These are phyloP conservation scores for Cyphomyrus plagiostoma DNA, from an alignment of 2,113 vertebrate genomes.

Conservation along the genomic window DNA sequence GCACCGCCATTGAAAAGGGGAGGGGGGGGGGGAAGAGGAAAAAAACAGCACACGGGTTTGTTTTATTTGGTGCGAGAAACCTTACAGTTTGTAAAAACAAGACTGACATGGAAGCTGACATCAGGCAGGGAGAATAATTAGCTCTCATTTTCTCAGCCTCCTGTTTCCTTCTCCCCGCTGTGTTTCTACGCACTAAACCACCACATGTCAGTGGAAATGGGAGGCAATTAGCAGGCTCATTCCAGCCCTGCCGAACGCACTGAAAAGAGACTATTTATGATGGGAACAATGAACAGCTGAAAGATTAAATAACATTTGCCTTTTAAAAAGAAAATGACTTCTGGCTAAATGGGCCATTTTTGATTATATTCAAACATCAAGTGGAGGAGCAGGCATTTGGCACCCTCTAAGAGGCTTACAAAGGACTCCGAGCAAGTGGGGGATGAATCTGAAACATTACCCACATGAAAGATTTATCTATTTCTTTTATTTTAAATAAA, in stretches of 20 bases:
- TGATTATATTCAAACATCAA: slow-evolving; percentile 99
- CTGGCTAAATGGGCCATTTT: slow-evolving; percentile 99
- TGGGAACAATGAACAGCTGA: slow-evolving; percentile 99
- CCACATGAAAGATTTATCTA: slow-evolving; percentile 77
- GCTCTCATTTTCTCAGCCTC: slow-evolving; percentile 99
- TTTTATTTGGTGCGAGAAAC: slow-evolving; percentile 99
- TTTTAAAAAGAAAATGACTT: slow-evolving; percentile 99
- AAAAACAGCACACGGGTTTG: slow-evolving; percentile 97
- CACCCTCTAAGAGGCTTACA: slow-evolving; percentile 65
- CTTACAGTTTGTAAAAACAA: slow-evolving; percentile 99
- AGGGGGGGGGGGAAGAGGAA: slow-evolving; percentile 43
- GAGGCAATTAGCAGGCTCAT: slow-evolving; percentile 99
- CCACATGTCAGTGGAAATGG: slow-evolving; percentile 99
- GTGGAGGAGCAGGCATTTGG: slow-evolving; percentile 94
- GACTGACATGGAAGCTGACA: slow-evolving; percentile 99
- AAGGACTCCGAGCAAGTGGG: slow-evolving; percentile 74
- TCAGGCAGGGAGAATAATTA: slow-evolving; percentile 99
- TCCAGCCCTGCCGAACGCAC: slow-evolving; percentile 99
- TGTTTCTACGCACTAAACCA: slow-evolving; percentile 99
- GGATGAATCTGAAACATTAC: slow-evolving; percentile 87
- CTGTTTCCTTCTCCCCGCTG: slow-evolving; percentile 99
- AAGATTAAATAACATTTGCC: slow-evolving; percentile 99
- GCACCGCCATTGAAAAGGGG: slow-evolving; percentile 91
- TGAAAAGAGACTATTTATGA: slow-evolving; percentile 99
- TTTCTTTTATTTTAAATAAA: slow-evolving; percentile 73